A percentile compares a stretch with the other conserved stretches of the same genome.
Evolutionary conservation across 2,888 invertebrate species (phyloP).

Genomic region (Spisula solida): DNA sequence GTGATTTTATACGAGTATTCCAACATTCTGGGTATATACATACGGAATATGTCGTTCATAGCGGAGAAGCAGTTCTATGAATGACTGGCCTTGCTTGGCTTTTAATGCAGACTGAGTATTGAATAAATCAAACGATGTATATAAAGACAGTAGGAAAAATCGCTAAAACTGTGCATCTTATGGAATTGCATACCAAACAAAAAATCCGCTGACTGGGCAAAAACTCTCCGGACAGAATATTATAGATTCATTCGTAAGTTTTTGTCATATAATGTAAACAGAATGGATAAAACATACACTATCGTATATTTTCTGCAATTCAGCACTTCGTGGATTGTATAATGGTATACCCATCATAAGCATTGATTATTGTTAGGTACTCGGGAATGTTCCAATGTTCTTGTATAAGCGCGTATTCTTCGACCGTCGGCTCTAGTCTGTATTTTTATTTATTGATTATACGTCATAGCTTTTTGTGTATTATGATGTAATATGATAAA

Average conservation of each 20-base stretch:
- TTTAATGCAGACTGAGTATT: background rate
- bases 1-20: too few relatives aligned
- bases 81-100: too few relatives aligned
- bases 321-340: slow-evolving; percentile 1
- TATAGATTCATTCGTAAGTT: background rate
- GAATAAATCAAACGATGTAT: background rate
- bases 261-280: background rate
- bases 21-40: too few relatives aligned
- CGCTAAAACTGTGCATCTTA: background rate
- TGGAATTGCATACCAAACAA: background rate
- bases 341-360: background rate
- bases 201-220: background rate
- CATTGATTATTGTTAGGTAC: background rate
- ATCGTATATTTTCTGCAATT: slow-evolving; percentile 3
- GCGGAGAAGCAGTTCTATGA: too few relatives aligned
- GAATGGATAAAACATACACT: background rate
- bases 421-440: background rate
- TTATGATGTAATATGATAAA: slow-evolving; percentile 24
- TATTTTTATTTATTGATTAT: slow-evolving; percentile 5
- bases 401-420: background rate
- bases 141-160: background rate
- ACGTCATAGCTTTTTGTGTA: slow-evolving; percentile 9
- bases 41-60: too few relatives aligned
- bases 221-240: background rate
- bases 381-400: background rate